Conservation (phyloP, 1,140 invertebrate genomes). For the Catajapyx aquilonaris region DNA sequence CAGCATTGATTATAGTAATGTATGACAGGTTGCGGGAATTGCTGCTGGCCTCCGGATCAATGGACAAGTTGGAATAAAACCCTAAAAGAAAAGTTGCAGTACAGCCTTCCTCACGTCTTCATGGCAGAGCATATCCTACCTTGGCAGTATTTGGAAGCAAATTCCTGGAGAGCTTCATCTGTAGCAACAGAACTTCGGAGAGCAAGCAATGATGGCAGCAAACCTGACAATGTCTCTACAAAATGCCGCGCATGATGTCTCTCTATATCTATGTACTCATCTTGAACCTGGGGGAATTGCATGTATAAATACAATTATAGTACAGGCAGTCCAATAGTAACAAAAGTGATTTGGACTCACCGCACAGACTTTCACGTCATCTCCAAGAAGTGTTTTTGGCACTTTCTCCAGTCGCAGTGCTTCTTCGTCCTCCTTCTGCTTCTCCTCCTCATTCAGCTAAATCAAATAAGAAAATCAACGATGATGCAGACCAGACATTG, state of each 20-base stretch:
- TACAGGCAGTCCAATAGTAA: not conserved
- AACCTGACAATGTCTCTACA: conserved; percentile 40
- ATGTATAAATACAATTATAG: not conserved
- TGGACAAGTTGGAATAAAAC: conserved; percentile 1
- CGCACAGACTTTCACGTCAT: conserved; percentile 12
- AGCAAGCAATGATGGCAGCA: conserved; percentile 46
- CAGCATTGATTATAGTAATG: conserved; percentile 71
- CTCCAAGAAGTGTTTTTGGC: conserved; percentile 25
- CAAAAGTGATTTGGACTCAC: no score
- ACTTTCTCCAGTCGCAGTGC: conserved; percentile 33
- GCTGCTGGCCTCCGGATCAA: conserved; percentile 6
- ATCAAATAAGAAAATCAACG: not conserved
- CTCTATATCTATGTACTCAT: conserved; percentile 49
- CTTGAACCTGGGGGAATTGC: conserved; percentile 20
- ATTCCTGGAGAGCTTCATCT: conserved; percentile 73
- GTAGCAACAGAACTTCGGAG: conserved; percentile 58
- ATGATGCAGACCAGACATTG: not conserved
- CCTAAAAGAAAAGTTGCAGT: not conserved
- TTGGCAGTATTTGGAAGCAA: conserved; percentile 77
- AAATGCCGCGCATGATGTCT: conserved; percentile 56
- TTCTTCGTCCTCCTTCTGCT: conserved; percentile 10
- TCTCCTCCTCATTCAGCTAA: conserved; percentile 11
- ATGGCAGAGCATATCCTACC: conserved; percentile 24
- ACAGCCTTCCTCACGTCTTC: no score
- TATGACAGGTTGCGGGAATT: conserved; percentile 17